phyloP scores from a whole-genome alignment of 2,113 vertebrate genomes.

The Solenodon paradoxus region DNA sequence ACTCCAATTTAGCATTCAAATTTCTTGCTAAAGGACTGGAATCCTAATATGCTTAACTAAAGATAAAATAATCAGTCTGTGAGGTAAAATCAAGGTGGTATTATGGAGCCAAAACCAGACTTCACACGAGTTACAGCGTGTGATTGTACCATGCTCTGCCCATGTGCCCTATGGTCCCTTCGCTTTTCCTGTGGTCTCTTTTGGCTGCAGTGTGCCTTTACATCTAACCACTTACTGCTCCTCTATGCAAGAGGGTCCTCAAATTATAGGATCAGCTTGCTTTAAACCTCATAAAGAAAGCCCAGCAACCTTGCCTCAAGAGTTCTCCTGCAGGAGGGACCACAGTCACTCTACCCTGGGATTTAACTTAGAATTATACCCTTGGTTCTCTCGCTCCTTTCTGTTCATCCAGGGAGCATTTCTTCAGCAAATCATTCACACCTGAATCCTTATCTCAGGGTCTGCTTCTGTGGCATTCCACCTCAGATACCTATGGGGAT shows the following conservation, averaged over 20 bases:
- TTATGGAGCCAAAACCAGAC: neutral
- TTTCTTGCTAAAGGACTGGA: neutral
- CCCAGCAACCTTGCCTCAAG: neutral
- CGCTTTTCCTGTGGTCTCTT: neutral
- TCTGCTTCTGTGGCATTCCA: neutral
- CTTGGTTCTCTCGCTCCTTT: neutral
- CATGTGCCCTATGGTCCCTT: neutral
- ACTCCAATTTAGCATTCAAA: neutral
- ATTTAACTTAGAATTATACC: neutral
- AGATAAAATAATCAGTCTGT: neutral
- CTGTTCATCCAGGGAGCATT: neutral
- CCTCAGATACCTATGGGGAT: neutral
- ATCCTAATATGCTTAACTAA: neutral
- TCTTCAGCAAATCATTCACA: neutral
- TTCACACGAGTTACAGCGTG: neutral
- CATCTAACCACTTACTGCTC: neutral
- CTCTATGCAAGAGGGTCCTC: neutral
- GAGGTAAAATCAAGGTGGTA: neutral
- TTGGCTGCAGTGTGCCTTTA: neutral
- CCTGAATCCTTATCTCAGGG: neutral
- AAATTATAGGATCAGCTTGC: neutral
- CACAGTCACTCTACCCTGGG: neutral
- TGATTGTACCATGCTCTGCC: neutral
- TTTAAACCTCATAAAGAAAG: neutral
- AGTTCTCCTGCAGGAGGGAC: neutral